A percentile compares a stretch with the other conserved stretches of the same genome.
Evolutionary conservation across 2,113 vertebrate genomes (phyloP).

Genomic region (Progne subis): DNA sequence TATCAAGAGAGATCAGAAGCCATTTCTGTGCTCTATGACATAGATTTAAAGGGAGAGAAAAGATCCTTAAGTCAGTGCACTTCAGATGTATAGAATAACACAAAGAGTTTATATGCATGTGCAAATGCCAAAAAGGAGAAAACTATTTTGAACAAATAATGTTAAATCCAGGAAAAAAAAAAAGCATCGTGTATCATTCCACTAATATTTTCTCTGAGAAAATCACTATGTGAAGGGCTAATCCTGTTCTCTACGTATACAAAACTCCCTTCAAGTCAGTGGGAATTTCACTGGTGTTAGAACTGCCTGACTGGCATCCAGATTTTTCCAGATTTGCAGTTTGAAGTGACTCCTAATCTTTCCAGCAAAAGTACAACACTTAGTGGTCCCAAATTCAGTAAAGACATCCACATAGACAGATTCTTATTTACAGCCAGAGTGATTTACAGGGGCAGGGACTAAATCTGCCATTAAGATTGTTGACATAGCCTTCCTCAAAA

Average conservation of each 20-base stretch:
- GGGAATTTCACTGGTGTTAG: slow-evolving; percentile 4
- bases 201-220: background rate
- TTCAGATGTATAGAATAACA: background rate
- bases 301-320: slow-evolving; percentile 4
- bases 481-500: slow-evolving; percentile 20
- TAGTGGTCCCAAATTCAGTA: background rate
- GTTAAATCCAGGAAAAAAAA: background rate
- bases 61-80: background rate
- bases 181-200: background rate
- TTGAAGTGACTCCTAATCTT: slow-evolving; percentile 38
- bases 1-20: background rate
- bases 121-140: background rate
- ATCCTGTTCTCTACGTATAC: background rate
- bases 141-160: background rate
- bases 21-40: background rate
- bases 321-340: slow-evolving; percentile 39
- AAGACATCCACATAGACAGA: background rate
- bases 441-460: slow-evolving; percentile 23
- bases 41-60: background rate
- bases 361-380: slow-evolving; percentile 22
- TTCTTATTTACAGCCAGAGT: slow-evolving; percentile 33
- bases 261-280: background rate
- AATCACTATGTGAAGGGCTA: background rate
- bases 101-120: background rate
- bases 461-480: slow-evolving; percentile 41